These are phyloP conservation scores for Polypedilum pembai DNA, from an alignment of 1,140 invertebrate genomes.

Conservation along the genomic window DNA sequence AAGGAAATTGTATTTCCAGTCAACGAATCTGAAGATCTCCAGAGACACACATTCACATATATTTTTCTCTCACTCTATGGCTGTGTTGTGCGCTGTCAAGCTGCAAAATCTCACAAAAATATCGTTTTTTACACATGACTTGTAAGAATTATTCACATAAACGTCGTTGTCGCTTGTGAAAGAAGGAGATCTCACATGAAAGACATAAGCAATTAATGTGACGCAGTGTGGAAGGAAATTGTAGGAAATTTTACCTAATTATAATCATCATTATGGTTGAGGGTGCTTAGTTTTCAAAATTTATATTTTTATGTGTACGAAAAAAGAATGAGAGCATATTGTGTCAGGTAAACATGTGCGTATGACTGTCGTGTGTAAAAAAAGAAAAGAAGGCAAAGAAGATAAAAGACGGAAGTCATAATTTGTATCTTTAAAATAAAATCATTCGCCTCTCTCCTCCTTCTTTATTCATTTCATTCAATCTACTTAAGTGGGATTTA, in stretches of 20 bases:
- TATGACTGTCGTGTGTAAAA: constrained; percentile 3
- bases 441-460: not conserved
- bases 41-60: not conserved
- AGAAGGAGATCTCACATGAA: not conserved
- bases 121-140: constrained; percentile 15
- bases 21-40: constrained; percentile 16
- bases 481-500: constrained; percentile 15
- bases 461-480: not conserved
- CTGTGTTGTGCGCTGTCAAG: not conserved
- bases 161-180: not conserved
- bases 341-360: constrained; percentile 5
- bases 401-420: not conserved
- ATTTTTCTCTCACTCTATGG: not conserved
- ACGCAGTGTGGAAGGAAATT: not conserved
- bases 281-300: not conserved
- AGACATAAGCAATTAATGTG: not conserved
- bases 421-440: constrained; percentile 1
- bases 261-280: not conserved
- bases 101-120: constrained; percentile 1
- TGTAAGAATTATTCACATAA: not conserved
- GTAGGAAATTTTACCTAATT: not conserved
- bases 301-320: too few species aligned
- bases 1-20: constrained; percentile 18
- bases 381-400: not conserved
- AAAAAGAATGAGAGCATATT: too few species aligned